Conservation (phyloP, 1,140 invertebrate genomes). For the Brachionus plicatilis region DNA sequence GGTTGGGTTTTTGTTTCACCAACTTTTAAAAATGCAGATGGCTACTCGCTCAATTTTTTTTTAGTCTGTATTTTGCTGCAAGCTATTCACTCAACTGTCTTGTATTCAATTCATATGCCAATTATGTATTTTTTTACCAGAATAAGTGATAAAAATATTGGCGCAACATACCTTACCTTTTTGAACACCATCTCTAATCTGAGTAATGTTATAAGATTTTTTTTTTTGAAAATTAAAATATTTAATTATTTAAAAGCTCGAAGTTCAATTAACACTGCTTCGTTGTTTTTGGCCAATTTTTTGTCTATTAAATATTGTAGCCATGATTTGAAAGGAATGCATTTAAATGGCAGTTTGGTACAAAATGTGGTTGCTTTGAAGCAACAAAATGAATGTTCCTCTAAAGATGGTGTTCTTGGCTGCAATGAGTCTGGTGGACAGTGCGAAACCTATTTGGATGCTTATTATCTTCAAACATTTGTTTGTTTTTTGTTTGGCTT, state of each 20-base stretch:
- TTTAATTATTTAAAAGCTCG: not conserved
- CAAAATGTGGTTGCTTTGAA: not conserved
- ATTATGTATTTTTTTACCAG: conserved; percentile 73
- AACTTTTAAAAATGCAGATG: not conserved
- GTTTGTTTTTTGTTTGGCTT: conserved; percentile 5
- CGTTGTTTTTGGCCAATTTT: conserved; percentile 18
- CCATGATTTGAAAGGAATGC: not conserved
- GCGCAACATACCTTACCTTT: conserved; percentile 96
- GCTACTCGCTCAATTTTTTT: not conserved
- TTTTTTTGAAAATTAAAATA: not conserved
- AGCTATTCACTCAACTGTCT: not conserved
- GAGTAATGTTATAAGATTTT: conserved; percentile 53
- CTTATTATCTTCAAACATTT: conserved; percentile 15
- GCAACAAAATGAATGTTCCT: not conserved
- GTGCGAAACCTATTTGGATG: conserved; percentile 1
- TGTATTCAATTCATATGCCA: conserved; percentile 25
- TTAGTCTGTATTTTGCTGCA: conserved; percentile 6
- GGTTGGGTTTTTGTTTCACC: conserved; percentile 17
- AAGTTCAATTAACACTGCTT: not conserved
- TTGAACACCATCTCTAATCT: conserved; percentile 93
- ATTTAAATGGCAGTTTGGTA: not conserved
- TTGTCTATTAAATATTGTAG: conserved; percentile 29
- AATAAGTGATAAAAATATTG: conserved; percentile 79
- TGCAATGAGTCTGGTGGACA: not conserved
- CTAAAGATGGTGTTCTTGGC: not conserved